phyloP scores from a whole-genome alignment of 1,140 invertebrate species.

The Aphaenogaster ashmeadi region DNA sequence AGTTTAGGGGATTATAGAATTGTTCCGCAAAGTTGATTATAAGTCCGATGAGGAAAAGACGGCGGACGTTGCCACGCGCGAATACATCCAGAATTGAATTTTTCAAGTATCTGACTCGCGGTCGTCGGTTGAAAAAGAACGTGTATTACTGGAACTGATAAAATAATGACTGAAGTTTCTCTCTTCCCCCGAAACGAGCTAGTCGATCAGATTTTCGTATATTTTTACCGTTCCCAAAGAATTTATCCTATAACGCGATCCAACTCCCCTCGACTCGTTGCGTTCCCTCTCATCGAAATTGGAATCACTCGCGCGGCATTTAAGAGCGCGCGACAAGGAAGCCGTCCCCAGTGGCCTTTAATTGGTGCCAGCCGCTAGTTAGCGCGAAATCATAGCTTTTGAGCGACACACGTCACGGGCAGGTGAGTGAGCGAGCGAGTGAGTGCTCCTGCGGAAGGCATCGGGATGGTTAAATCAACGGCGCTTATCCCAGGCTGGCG shows the following conservation, averaged over 20 bases:
- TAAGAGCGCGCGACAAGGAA: constrained; percentile 67
- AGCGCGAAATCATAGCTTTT: constrained; percentile 74
- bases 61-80: constrained; percentile 46
- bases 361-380: constrained; percentile 71
- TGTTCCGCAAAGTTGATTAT: constrained; percentile 85
- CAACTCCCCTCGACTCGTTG: constrained; percentile 11
- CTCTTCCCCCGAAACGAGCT: background rate
- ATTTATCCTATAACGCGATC: constrained; percentile 23
- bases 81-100: constrained; percentile 20
- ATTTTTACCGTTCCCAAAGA: constrained; percentile 2
- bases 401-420: constrained; percentile 66
- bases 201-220: constrained; percentile 15
- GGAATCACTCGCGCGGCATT: constrained; percentile 56
- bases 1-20: constrained; percentile 86
- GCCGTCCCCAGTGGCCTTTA: constrained; percentile 62
- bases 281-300: constrained; percentile 64
- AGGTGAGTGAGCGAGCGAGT: background rate
- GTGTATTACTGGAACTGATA: background rate
- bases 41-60: constrained; percentile 69
- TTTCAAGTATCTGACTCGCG: background rate
- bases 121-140: constrained; percentile 1
- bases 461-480: constrained; percentile 56
- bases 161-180: constrained; percentile 26
- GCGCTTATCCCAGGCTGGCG: constrained; percentile 19
- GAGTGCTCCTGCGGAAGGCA: constrained; percentile 41